Percentiles rank a stretch among this genome's conserved stretches.
phyloP scores from a whole-genome alignment of 35 echinoderm and acorn worm species.

The Heliocidaris tuberculata region DNA sequence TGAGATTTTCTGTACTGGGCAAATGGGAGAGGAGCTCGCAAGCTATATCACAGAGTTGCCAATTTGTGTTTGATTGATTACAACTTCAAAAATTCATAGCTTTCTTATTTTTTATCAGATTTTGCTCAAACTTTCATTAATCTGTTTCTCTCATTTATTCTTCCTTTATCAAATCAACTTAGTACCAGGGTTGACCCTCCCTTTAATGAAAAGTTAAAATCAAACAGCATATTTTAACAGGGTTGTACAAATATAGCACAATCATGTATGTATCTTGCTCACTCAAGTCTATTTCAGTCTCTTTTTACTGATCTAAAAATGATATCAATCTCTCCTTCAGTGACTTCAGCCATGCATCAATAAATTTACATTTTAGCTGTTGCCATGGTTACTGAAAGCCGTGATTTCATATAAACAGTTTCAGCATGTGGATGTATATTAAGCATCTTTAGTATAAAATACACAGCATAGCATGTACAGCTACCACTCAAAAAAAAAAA shows the following conservation, averaged over 20 bases:
- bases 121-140: too few species aligned
- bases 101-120: too few species aligned
- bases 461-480: not conserved
- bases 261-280: not conserved
- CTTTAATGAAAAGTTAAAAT: too few species aligned
- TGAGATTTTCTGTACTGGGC: too few species aligned
- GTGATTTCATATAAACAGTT: not conserved
- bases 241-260: not conserved
- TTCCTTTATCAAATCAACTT: too few species aligned
- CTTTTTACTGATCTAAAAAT: not conserved
- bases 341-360: not conserved
- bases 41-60: too few species aligned
- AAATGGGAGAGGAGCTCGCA: too few species aligned
- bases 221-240: too few species aligned
- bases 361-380: not conserved
- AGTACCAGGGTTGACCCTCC: too few species aligned
- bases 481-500: not conserved
- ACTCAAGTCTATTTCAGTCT: not conserved
- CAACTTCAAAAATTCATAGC: too few species aligned
- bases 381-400: not conserved
- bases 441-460: not conserved
- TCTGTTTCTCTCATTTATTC: too few species aligned
- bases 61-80: too few species aligned
- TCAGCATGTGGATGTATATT: not conserved
- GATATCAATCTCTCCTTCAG: not conserved